phyloP scores from a whole-genome alignment of 2,113 vertebrate species.

The Melanostigma gelatinosum region DNA sequence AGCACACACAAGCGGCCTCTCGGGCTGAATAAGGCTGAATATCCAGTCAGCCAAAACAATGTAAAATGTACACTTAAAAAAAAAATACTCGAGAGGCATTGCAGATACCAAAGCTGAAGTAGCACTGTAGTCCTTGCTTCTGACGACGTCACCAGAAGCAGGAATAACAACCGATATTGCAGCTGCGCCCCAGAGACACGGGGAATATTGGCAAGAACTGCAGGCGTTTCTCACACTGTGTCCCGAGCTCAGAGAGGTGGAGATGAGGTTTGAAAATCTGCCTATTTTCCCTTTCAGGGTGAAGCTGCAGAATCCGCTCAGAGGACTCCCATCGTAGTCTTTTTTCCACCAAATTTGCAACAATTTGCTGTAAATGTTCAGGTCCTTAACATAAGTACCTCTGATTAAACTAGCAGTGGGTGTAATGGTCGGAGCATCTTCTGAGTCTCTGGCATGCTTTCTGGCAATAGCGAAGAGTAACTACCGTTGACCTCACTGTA shows the following conservation, averaged over 20 bases:
- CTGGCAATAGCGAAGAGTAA: background rate
- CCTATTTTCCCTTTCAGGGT: background rate
- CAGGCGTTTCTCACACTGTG: background rate
- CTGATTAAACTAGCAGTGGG: conserved; percentile 7
- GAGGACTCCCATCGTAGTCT: background rate
- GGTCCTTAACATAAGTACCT: background rate
- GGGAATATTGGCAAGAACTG: background rate
- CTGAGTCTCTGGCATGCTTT: background rate
- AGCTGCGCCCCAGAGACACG: background rate
- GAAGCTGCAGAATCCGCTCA: background rate
- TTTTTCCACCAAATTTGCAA: conserved; percentile 1
- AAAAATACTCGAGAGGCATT: background rate
- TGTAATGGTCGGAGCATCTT: conserved; percentile 5
- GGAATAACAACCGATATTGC: background rate
- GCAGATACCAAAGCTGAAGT: background rate
- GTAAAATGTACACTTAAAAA: background rate
- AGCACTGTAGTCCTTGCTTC: background rate
- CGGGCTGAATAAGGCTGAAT: background rate
- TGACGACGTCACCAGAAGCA: background rate
- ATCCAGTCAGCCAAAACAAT: background rate
- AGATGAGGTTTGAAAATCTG: background rate
- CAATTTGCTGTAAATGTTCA: background rate
- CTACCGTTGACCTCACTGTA: background rate
- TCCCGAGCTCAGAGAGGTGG: background rate
- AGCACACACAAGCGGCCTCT: background rate